Evolutionary conservation across 2,113 vertebrate species (phyloP).

Genomic region (Eulemur macaco): DNA sequence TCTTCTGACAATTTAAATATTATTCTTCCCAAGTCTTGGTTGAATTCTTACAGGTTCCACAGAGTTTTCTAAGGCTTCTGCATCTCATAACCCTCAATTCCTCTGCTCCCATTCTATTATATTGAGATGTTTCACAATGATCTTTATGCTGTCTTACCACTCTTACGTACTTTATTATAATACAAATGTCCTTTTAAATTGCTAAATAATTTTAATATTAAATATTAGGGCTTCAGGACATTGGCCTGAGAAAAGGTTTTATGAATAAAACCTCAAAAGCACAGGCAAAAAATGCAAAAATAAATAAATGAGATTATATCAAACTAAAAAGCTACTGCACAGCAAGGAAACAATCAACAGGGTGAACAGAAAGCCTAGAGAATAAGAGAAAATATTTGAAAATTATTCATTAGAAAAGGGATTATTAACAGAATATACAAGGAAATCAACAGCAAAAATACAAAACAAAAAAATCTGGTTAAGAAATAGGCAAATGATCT

Average conservation of each 20-base stretch:
- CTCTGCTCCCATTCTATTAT: not conserved
- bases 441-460: not conserved
- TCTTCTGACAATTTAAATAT: not conserved
- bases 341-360: not conserved
- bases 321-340: not conserved
- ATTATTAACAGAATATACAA: not conserved
- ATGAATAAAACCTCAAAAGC: not conserved
- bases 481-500: not conserved
- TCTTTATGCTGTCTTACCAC: not conserved
- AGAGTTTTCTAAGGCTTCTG: not conserved
- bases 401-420: not conserved
- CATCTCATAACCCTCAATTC: rapidly evolving
- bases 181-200: not conserved
- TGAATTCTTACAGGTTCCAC: not conserved
- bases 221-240: not conserved
- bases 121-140: not conserved
- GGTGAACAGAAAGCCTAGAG: not conserved
- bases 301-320: not conserved
- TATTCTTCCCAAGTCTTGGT: not conserved
- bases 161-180: not conserved
- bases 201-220: not conserved
- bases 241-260: not conserved
- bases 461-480: not conserved
- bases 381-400: not conserved
- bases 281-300: not conserved